Evolutionary conservation across 2,888 invertebrate species (phyloP), one percentile per base, ranked within the genome.

Genomic region (Drosophila ezoana): DNA sequence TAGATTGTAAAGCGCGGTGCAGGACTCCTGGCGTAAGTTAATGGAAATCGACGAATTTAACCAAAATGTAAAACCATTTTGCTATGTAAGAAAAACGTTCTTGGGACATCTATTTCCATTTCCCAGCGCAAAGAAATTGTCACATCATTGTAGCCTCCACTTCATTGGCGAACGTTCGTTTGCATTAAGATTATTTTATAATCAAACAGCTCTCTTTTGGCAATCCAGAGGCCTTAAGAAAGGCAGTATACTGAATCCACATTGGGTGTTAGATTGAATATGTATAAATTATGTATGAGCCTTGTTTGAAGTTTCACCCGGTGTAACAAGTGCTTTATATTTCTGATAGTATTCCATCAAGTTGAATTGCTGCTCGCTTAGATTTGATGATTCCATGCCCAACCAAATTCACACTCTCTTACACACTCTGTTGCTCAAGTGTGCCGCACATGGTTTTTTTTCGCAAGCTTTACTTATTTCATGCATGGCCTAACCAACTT

Each of bases 321-420:
- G 28, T 28, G 8, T 28, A 8, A 8, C 2, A 28, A 28, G 28
- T 28, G 28, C 28, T 28, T 28, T 28, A 8, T 8, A 28, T 28
- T 28, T 28, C 20, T 20, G 40, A 28, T 1, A 16, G 3, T 13
- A 28, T 38, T 47, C 62, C 58, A 35, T 40, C 16, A 14, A 9
- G 16, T 32, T 60, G 6, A 14, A 4, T 11, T 70, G n/a, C 18
- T 41, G 23, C 16, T n/a, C 35, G 14, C 33, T 40, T 35, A 33
- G 48, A 14, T 37, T 9, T 16, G 37, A 63, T 53, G 65, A 40
- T 44, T 63, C 75, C 75, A 32, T 48, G 20, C 44, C 78, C 81
- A 82, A 81, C 72, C 84, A 89, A 90, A 89, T 90, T 86, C 90
- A 90, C 90, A 90, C 88, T 90, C 86, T 78, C 87, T 85, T 79